Base-by-base conservation (phyloP, 2,113 vertebrate species). In the Phylloscopus trochiloides region DNA sequence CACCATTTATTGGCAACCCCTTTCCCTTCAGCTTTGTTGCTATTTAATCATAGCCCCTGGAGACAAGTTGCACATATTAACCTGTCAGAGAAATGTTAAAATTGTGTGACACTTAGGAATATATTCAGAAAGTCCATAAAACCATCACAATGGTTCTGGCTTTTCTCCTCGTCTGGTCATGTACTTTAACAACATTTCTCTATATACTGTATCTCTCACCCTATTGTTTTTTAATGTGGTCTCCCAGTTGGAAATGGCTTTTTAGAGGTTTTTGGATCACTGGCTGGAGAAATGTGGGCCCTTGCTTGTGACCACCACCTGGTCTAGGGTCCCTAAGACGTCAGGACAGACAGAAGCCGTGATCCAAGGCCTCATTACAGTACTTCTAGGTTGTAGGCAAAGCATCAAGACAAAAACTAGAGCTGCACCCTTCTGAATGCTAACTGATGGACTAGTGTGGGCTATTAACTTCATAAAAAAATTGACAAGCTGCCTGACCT, bases 41-140 rank as follows among this genome's bases (percentile, higher is more conserved):
- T 91, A 73, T 79, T 92, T 94, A 96, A 85, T 89, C 50, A 82
- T 82, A 82, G 54, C n/a, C 85, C 34, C 90, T 74, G 48, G 74
- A 90, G 92, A 80, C 40, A 94, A 88, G 90, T 86, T 93, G 67
- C 85, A 77, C 59, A 51, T 93, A 95, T 90, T 96, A 95, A 96
- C 85, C 78, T 95, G 93, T 88, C 92, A 95, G 71, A 88, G 63
- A 45, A 90, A 80, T 32, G 84, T 78, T 94, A 92, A 95, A 96
- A 89, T 76, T 83, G 50, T 45, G 25, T 94, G 85, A 93, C 85
- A 71, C 94, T 80, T 62, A 83, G 55, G 72, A 92, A 91, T 93
- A 83, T 93, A 86, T 92, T 94, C 83, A 92, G 34, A 95, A 95
- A 94, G 71, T 80, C 88, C 85, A 92, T 95, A 97, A 96, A 94